phyloP scores from a whole-genome alignment of 2,888 invertebrate genomes.

The Incurvaria masculella region DNA sequence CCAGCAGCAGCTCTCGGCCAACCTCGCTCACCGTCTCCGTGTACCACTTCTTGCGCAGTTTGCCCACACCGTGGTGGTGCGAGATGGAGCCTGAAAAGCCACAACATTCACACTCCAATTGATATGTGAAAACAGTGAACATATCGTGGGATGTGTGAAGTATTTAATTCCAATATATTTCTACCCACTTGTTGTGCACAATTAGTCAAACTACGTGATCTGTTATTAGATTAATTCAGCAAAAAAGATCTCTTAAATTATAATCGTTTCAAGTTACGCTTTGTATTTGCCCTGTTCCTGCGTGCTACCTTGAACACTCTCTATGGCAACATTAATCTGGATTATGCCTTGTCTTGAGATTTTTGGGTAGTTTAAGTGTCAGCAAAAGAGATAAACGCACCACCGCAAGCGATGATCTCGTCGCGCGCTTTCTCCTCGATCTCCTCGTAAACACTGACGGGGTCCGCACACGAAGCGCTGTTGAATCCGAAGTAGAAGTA shows the following conservation, averaged over 20 bases:
- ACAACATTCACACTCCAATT: constrained; percentile 1
- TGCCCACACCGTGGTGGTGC: constrained; percentile 97
- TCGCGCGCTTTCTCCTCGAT: constrained; percentile 88
- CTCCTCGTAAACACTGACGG: constrained; percentile 77
- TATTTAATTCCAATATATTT: too few species aligned
- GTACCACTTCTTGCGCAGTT: constrained; percentile 87
- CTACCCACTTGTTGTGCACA: too few species aligned
- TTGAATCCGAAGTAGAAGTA: constrained; percentile 94
- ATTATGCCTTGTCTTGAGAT: too few species aligned
- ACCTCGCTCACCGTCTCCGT: constrained; percentile 76
- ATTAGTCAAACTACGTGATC: too few species aligned
- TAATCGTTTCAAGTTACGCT: too few species aligned
- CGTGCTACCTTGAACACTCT: too few species aligned
- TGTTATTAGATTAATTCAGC: too few species aligned
- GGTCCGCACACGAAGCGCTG: constrained; percentile 58
- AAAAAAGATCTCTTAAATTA: too few species aligned
- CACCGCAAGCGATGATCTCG: constrained; percentile 87
- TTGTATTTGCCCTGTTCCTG: too few species aligned
- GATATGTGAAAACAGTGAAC: neutral
- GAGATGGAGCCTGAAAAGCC: constrained; percentile 69
- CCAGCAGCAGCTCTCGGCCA: constrained; percentile 72
- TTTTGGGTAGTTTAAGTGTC: too few species aligned
- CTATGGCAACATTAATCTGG: too few species aligned
- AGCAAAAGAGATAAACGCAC: too few species aligned
- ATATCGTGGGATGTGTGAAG: neutral